Evolutionary conservation across 2,888 invertebrate species (phyloP), one percentile per base, ranked within the genome.

Genomic region (Cheilosia vernalis): DNA sequence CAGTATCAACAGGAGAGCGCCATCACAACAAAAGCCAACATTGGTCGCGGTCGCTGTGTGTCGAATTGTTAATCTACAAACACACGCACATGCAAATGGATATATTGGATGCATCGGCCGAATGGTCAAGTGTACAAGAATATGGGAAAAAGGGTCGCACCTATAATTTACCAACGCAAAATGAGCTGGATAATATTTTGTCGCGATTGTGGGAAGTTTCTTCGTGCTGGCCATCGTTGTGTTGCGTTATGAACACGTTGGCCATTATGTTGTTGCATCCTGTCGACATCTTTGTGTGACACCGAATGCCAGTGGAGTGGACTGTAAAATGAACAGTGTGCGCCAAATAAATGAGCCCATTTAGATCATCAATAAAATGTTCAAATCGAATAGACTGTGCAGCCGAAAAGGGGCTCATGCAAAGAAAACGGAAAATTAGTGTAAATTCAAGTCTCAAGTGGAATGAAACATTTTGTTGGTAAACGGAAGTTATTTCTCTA

Each of bases 1-100:
- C 72, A 72, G 37, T 37, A 64, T 56, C 79, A 79, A 63, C 79
- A 72, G 79, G 79, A 79, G 79, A 79, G 79, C 79, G 79, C 79
- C 79, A 79, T 79, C 79, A 79, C 79, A 79, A 79, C 79, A 79
- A 79, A 79, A 60, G 72, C 51, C 72, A 79, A 53, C 60, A 47
- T 60, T 42, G 42, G n/a, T n/a, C 67, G 13, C 13, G 37, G 13
- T 37, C 37, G 37, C 37, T 37, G 37, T 27, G 37, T 61, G 60
- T 66, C 66, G 66, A 61, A 19, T 56, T 42, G 60, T 15, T 17
- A 49, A 53, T 58, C 7, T 33, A 40, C 21, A n/a, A 49, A 40
- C 37, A 60, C 7, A 37, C 37, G 40, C 30, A 37, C 13, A 44
- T 47, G 42, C 17, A 53, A n/a, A 40, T 51, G 33, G 5, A 40